Evolutionary conservation across 2,113 vertebrate species (phyloP), one percentile per base, ranked within the genome.

Genomic region (human (Homo sapiens)): DNA sequence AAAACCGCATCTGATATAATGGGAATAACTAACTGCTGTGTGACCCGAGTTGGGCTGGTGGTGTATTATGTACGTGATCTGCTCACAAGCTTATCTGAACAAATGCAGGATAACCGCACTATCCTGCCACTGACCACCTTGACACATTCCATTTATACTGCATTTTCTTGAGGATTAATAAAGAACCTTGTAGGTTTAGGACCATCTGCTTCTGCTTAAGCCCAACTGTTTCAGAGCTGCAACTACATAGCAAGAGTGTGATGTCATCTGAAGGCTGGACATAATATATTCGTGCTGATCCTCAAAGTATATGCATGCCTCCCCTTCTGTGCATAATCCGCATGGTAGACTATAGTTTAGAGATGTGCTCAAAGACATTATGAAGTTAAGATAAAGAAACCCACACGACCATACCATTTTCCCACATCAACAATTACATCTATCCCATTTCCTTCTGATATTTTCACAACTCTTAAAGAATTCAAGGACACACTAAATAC

Each of bases 181-280:
- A 98, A 96, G 87, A 35, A 87, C 57, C 90, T 45, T 92, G 5
- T 57, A 96, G 55, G 95, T 97, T 98, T 96, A 98, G 92, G 85
- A 95, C 86, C 98, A 99, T 97, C 94, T 98, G 98, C 97, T 98
- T 98, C 96, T 98, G 90, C 97, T 98, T 98, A 98, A 98, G 85
- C 16, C 76, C 55, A 96, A 97, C 76, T 96, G 73, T 97, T 98
- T 98, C 92, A 97, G 96, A 96, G 95, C 72, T 96, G 92, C 96
- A 94, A 94, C 73, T 96, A 93, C 97, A 98, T 96, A 98, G 82
- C 73, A 96, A 14, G 13, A 72, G 38, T 86, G 91, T 98, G 98
- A 98, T 97, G 76, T 98, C 96, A 98, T 97, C 52, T 92, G 45
- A 97, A 96, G 48, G 84, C 25, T 87, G 95, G 90, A 90, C 76